Percentiles rank a stretch among this genome's conserved stretches.
Evolutionary conservation across 2,888 invertebrate species (phyloP).

Genomic region (Macrostomum cliftonense): DNA sequence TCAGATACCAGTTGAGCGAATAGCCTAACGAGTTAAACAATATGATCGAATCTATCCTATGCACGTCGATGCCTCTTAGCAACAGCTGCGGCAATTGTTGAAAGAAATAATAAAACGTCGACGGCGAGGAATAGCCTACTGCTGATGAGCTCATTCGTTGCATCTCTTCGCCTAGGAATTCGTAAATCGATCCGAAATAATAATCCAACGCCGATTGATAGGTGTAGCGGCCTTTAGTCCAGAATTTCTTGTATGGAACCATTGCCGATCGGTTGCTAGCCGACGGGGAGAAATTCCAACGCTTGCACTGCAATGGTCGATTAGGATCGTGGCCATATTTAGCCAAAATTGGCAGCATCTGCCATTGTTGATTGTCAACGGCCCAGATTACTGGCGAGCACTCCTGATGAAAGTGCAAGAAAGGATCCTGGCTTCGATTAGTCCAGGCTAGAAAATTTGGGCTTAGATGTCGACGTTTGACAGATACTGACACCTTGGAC

Average conservation of each 20-base stretch:
- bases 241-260: slow-evolving; percentile 8
- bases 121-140: neutral
- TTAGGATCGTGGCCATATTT: slow-evolving; percentile 6
- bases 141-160: neutral
- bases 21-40: slow-evolving; percentile 7
- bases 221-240: slow-evolving; percentile 9
- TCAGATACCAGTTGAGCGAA: slow-evolving; percentile 7
- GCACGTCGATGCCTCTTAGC: slow-evolving; percentile 8
- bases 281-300: slow-evolving; percentile 3
- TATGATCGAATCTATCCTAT: slow-evolving; percentile 8
- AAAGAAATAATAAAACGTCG: neutral
- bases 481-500: too few relatives aligned
- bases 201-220: slow-evolving; percentile 9
- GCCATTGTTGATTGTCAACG: slow-evolving; percentile 9
- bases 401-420: slow-evolving; percentile 10
- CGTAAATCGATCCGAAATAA: slow-evolving; percentile 9
- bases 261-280: slow-evolving; percentile 1
- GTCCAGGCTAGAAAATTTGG: neutral
- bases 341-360: slow-evolving; percentile 6
- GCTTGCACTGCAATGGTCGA: slow-evolving; percentile 3
- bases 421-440: neutral
- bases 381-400: slow-evolving; percentile 8
- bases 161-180: slow-evolving; percentile 3
- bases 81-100: slow-evolving; percentile 4
- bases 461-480: too few relatives aligned